These are phyloP conservation scores for Hedya salicella DNA, from an alignment of 2,888 invertebrate genomes.

Conservation along the genomic window DNA sequence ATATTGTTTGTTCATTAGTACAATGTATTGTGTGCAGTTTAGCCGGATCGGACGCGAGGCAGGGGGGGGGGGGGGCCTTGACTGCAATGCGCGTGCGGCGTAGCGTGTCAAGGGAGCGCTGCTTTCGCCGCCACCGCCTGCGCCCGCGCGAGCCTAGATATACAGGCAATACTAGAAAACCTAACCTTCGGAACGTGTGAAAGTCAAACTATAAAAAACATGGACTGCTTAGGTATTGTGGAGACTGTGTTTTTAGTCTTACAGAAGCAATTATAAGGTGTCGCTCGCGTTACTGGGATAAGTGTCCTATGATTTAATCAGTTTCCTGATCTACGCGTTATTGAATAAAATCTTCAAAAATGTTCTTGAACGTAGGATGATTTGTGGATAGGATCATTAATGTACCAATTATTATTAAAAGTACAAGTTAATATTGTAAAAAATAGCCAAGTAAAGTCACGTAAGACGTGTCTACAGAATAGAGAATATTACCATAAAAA, in stretches of 20 bases:
- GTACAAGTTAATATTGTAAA: too few relatives aligned
- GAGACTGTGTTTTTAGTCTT: too few relatives aligned
- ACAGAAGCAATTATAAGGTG: too few relatives aligned
- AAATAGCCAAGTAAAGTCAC: too few relatives aligned
- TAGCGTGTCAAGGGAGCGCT: conserved; percentile 84
- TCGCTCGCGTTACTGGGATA: too few relatives aligned
- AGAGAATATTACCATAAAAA: not conserved
- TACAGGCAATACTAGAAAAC: conserved; percentile 54
- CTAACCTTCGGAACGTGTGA: conserved; percentile 51
- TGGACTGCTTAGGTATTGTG: too few relatives aligned
- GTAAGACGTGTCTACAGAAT: not conserved
- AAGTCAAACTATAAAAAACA: not conserved
- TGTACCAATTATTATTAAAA: too few relatives aligned
- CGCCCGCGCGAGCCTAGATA: conserved; percentile 60
- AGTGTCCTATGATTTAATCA: too few relatives aligned
- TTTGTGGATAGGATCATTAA: too few relatives aligned
- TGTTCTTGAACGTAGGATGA: too few relatives aligned
- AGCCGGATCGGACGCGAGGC: conserved; percentile 61
- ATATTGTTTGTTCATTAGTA: conserved; percentile 64
- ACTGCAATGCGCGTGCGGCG: conserved; percentile 84
- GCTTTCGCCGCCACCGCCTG: conserved; percentile 82
- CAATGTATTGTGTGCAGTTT: conserved; percentile 51
- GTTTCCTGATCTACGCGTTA: too few relatives aligned
- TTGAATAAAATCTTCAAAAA: too few relatives aligned
- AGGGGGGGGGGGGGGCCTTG: conserved; percentile 68